A percentile compares a stretch with the other conserved stretches of the same genome.
These are phyloP conservation scores for Alligator sinensis DNA, from an alignment of 2,113 vertebrate genomes.

Conservation along the genomic window DNA sequence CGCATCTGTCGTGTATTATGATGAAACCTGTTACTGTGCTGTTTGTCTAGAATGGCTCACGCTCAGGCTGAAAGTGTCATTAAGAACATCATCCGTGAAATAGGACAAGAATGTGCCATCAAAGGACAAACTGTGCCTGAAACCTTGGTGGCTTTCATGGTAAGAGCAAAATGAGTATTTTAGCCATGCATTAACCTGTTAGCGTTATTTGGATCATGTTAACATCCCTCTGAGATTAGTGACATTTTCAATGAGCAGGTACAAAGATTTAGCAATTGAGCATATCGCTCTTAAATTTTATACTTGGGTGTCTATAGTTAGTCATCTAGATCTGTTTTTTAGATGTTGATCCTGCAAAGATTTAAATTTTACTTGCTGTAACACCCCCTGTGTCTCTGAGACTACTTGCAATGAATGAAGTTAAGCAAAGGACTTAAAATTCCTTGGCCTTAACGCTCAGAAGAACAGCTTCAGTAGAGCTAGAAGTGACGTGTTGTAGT, in stretches of 20 bases:
- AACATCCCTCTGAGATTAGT: background rate
- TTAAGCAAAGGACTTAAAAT: accelerated
- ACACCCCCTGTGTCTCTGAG: accelerated
- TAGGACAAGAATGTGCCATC: conserved; percentile 79
- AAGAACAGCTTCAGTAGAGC: no score
- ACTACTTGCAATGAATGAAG: accelerated
- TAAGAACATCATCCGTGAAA: conserved; percentile 83
- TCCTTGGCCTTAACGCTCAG: background rate
- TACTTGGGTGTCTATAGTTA: background rate
- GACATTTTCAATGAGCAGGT: background rate
- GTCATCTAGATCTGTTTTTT: accelerated
- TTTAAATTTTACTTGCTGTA: accelerated
- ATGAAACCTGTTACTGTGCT: background rate
- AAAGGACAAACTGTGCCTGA: conserved; percentile 81
- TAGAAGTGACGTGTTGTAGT: no score
- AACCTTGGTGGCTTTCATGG: conserved; percentile 89
- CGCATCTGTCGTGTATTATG: background rate
- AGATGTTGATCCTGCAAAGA: accelerated
- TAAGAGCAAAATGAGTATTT: conserved; percentile 61
- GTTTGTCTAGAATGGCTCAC: conserved; percentile 75
- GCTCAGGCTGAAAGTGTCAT: conserved; percentile 79
- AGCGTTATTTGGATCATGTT: background rate
- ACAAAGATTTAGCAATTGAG: no score
- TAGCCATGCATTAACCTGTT: background rate
- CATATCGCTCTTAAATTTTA: background rate